Conservation (phyloP, 2,797 vertebrate species). For the Sebastes paucispinis region DNA sequence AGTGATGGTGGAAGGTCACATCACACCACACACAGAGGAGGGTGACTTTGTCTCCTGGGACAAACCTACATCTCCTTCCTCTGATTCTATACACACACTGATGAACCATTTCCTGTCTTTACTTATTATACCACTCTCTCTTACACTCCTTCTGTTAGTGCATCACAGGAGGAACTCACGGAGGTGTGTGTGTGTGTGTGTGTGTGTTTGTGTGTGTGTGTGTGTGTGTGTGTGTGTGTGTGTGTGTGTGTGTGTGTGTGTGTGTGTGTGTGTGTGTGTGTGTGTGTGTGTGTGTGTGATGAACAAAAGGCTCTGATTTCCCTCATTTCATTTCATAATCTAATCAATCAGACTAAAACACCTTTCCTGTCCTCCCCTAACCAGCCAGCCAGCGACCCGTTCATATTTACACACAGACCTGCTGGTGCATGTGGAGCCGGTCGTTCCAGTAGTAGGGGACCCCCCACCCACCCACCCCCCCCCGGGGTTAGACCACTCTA, state of each 20-base stretch:
- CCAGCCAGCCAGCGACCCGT: conserved; percentile 42
- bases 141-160: not conserved
- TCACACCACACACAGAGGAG: conserved; percentile 7
- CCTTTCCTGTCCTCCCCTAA: conserved; percentile 59
- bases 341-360: conserved; percentile 76
- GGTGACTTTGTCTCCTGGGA: conserved; percentile 14
- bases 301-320: conserved; percentile 63
- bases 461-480: not conserved
- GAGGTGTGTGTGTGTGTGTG: conserved; percentile 11
- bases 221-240: too few relatives aligned
- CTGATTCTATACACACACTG: conserved; percentile 16
- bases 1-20: conserved; percentile 51
- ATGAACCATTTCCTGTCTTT: conserved; percentile 18
- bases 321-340: conserved; percentile 77
- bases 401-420: conserved; percentile 56
- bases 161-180: conserved; percentile 19
- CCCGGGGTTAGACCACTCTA: conserved; percentile 88
- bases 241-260: too few relatives aligned
- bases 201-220: too few relatives aligned
- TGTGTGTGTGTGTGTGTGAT: too few relatives aligned
- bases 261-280: too few relatives aligned
- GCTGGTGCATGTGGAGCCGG: conserved; percentile 53
- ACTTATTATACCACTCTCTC: not conserved
- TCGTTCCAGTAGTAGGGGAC: conserved; percentile 48
- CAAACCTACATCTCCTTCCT: conserved; percentile 5